These are phyloP conservation scores for Hermaeophaga mercurialis DNA, from an alignment of 2,888 invertebrate species.

Conservation along the genomic window DNA sequence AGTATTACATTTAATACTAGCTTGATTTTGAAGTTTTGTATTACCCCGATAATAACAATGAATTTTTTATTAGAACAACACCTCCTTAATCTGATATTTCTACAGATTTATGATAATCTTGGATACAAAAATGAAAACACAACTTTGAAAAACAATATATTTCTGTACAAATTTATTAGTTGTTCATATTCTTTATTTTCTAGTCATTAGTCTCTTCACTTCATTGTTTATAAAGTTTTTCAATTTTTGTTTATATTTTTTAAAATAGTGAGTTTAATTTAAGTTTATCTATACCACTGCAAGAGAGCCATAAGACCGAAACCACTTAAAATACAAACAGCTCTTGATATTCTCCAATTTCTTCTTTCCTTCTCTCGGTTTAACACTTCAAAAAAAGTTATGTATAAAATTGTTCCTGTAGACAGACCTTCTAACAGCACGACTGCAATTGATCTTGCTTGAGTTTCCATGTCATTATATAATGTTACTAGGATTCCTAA, in stretches of 20 bases:
- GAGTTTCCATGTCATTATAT: conserved; percentile 50
- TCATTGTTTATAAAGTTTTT: not conserved
- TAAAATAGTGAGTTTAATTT: no score
- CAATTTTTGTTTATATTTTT: no score
- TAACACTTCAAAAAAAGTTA: conserved; percentile 61
- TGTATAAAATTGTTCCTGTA: conserved; percentile 61
- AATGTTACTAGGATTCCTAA: conserved; percentile 58
- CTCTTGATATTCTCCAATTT: conserved; percentile 51
- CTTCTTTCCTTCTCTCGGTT: conserved; percentile 57
- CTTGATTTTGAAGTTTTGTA: no score
- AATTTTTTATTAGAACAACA: no score
- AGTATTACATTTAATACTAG: no score
- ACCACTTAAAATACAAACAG: conserved; percentile 53
- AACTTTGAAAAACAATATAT: not conserved
- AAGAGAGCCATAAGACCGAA: conserved; percentile 54
- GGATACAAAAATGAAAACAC: no score
- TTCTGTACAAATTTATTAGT: not conserved
- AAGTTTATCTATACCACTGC: conserved; percentile 39
- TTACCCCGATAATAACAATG: no score
- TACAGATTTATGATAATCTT: no score
- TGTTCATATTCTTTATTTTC: not conserved
- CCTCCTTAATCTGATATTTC: no score
- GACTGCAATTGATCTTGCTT: conserved; percentile 54
- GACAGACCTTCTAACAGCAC: conserved; percentile 59
- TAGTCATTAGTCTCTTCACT: not conserved